phyloP scores from a whole-genome alignment of 2,797 vertebrate genomes.

The Rallus crepitans region DNA sequence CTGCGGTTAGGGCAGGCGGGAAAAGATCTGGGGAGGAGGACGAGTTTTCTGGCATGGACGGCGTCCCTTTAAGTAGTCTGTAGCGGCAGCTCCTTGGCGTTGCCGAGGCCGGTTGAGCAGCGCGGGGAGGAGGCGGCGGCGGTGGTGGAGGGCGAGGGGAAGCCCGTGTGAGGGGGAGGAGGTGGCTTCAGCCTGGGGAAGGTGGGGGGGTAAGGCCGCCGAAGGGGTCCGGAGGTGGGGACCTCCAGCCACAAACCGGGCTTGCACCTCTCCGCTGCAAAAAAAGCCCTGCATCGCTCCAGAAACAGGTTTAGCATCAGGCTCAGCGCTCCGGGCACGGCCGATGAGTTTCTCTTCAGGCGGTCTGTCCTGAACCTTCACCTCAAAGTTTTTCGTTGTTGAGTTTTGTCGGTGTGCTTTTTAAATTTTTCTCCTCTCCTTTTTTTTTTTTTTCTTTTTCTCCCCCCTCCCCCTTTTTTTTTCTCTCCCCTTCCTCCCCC shows the following conservation, averaged over 20 bases:
- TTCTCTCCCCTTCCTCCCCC: background rate
- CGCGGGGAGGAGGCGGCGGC: background rate
- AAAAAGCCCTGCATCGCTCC: background rate
- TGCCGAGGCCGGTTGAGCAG: background rate
- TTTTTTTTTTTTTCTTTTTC: background rate
- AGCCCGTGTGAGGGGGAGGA: background rate
- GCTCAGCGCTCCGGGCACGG: background rate
- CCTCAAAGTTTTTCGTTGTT: constrained; percentile 48
- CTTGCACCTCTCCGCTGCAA: background rate
- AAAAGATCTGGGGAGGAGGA: too few relatives aligned
- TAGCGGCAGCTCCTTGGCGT: background rate
- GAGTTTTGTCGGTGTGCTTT: background rate
- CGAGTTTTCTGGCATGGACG: background rate
- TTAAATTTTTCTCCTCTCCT: too few relatives aligned
- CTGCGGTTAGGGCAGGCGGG: background rate
- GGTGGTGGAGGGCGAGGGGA: background rate
- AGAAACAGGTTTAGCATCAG: background rate
- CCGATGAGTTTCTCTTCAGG: constrained; percentile 42
- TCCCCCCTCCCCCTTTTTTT: background rate
- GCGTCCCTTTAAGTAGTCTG: background rate
- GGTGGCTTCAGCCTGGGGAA: background rate
- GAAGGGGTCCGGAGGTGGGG: background rate
- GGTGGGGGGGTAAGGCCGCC: background rate
- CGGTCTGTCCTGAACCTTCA: constrained; percentile 56
- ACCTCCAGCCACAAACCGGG: background rate